A percentile compares a stretch with the other conserved stretches of the same genome.
phyloP scores from a whole-genome alignment of 2,797 vertebrate genomes.

The Triplophysa yarkandensis region DNA sequence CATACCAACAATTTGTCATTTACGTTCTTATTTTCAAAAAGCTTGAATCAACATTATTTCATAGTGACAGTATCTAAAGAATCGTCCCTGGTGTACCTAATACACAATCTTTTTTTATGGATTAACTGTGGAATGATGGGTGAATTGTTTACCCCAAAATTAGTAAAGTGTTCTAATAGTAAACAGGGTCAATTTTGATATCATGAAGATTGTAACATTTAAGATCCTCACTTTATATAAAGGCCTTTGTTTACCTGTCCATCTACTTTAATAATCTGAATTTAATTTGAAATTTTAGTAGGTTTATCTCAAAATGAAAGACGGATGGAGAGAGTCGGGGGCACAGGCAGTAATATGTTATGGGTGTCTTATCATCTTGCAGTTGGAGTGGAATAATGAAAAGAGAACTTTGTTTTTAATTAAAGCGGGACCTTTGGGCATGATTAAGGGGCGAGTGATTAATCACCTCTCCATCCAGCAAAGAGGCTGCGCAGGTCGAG shows the following conservation, averaged over 20 bases:
- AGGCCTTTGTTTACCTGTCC: background rate
- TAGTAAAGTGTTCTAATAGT: too few relatives aligned
- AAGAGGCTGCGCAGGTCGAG: slow-evolving; percentile 45
- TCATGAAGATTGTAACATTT: background rate
- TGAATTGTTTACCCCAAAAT: too few relatives aligned
- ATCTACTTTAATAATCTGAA: background rate
- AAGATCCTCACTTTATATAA: background rate
- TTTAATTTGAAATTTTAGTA: background rate
- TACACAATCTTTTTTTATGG: too few relatives aligned
- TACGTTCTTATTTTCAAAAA: too few relatives aligned
- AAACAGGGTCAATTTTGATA: too few relatives aligned
- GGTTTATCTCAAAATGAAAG: slow-evolving; percentile 4
- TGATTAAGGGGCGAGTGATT: slow-evolving; percentile 61
- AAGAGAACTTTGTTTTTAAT: slow-evolving; percentile 64
- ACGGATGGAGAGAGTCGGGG: slow-evolving; percentile 21
- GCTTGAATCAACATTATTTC: too few relatives aligned
- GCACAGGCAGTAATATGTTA: slow-evolving; percentile 26
- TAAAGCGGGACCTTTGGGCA: slow-evolving; percentile 60
- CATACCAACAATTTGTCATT: too few relatives aligned
- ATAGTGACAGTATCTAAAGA: too few relatives aligned
- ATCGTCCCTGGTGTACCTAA: too few relatives aligned
- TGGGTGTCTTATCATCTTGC: slow-evolving; percentile 54
- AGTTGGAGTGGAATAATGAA: slow-evolving; percentile 61
- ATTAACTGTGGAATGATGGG: too few relatives aligned
- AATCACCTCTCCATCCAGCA: slow-evolving; percentile 57